Conservation (phyloP, 2,113 vertebrate species). For the Strigops habroptila region DNA sequence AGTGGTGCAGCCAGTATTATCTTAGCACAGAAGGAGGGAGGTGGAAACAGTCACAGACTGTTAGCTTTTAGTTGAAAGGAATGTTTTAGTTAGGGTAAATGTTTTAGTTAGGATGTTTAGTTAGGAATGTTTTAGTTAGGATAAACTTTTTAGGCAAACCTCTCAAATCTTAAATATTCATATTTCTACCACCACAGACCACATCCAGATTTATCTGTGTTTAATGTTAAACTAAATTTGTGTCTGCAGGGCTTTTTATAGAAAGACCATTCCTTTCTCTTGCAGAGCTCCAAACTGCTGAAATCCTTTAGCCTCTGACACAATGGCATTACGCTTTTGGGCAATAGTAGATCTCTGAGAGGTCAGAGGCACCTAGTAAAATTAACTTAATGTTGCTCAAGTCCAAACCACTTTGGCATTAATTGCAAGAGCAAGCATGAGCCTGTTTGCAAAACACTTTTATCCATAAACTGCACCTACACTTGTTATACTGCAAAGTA, state of each 20-base stretch:
- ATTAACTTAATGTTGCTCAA: neutral
- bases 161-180: neutral
- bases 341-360: neutral
- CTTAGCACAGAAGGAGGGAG: neutral
- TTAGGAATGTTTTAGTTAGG: neutral
- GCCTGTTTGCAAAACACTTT: neutral
- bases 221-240: neutral
- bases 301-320: neutral
- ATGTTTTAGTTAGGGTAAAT: neutral
- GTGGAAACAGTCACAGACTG: neutral
- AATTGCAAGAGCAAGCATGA: neutral
- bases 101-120: neutral
- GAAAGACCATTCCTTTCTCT: neutral
- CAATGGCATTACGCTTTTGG: neutral
- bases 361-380: neutral
- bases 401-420: neutral
- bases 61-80: neutral
- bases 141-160: neutral
- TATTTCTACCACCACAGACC: neutral
- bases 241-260: neutral
- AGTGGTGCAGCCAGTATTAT: neutral
- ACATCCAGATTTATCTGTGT: neutral
- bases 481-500: neutral
- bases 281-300: neutral
- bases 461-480: neutral